Base-by-base conservation (phyloP, 2,113 vertebrate genomes). In the Anas platyrhynchos region DNA sequence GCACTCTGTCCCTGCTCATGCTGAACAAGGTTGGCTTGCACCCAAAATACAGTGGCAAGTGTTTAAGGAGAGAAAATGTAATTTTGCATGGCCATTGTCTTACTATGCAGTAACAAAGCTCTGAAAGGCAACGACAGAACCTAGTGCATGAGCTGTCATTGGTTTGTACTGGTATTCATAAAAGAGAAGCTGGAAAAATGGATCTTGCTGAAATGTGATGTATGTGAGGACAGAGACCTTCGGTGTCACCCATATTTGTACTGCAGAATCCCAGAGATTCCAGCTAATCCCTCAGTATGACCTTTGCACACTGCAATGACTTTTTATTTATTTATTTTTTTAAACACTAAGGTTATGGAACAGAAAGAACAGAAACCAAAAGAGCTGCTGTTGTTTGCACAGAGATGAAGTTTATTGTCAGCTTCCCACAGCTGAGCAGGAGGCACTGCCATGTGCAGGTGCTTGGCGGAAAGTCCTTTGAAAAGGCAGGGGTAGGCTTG, bases 371-470 rank as follows among this genome's bases (percentile, higher is more conserved):
- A 36, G 5, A 15, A 9, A 48, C 27, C 29, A 6, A 27, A 18
- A 26, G 13, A 58, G 4, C 41, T 56, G 29, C 66, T 71, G 52
- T 6, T 67, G 2, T 69, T 79, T 80, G 41, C 55, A 73, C 48
- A 29, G 21, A 5, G 22, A 27, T 0, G 5, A 56, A 44, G 48
- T 41, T 79, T 44, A 27, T 20, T 0, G 0, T 0, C 6, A 13
- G 4, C 27, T 54, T 20, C 21, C 43, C 21, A 23, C 38, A 32
- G 52, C 21, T 43, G 54, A 32, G 27, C 29, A 41, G 54, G 18
- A 41, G 36, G 29, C 71, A 55, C 31, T 41, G 52, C 29, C 38
- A 43, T 3, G 20, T 74, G 36, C 36, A 56, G 36, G 38, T 43
- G 27, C 71, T 43, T 43, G 52, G 10, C 41, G 29, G 52, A 56